Conservation (phyloP, 2,888 invertebrate species). For the Dioctria rufipes region DNA sequence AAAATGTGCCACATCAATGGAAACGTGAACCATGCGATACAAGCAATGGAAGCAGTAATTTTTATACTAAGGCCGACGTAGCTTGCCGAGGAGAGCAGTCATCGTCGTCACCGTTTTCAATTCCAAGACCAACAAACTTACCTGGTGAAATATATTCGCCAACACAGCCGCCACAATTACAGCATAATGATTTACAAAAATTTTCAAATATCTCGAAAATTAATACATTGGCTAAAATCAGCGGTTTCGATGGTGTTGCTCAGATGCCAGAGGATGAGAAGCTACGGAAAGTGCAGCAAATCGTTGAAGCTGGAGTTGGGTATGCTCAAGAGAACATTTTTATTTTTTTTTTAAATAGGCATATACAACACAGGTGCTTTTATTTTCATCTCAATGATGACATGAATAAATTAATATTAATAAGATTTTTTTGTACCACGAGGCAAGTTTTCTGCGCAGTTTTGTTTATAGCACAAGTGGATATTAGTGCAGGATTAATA, state of each 20-base stretch:
- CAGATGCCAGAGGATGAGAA: conserved; percentile 67
- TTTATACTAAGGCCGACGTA: conserved; percentile 11
- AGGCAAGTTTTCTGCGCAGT: conserved; percentile 56
- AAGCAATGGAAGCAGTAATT: background rate
- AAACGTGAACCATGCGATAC: conserved; percentile 43
- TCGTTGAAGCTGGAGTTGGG: conserved; percentile 69
- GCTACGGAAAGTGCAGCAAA: conserved; percentile 67
- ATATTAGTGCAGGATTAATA: background rate
- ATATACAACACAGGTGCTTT: conserved; percentile 22
- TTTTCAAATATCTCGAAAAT: conserved; percentile 40
- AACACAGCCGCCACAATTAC: conserved; percentile 4
- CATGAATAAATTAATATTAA: conserved; percentile 53
- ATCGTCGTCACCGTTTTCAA: conserved; percentile 39
- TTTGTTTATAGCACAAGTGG: conserved; percentile 49
- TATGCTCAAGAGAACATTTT: conserved; percentile 59
- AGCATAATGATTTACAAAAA: conserved; percentile 24
- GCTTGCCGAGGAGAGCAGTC: conserved; percentile 33
- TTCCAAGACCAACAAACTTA: conserved; percentile 38
- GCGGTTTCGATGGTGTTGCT: conserved; percentile 37
- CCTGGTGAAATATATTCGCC: conserved; percentile 20
- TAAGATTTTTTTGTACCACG: conserved; percentile 27
- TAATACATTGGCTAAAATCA: conserved; percentile 45
- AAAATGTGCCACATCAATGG: conserved; percentile 53
- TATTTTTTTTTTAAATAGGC: conserved; percentile 13
- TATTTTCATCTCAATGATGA: conserved; percentile 44